These are phyloP conservation scores for Scortum barcoo DNA, from an alignment of 2,113 vertebrate genomes.

Conservation along the genomic window DNA sequence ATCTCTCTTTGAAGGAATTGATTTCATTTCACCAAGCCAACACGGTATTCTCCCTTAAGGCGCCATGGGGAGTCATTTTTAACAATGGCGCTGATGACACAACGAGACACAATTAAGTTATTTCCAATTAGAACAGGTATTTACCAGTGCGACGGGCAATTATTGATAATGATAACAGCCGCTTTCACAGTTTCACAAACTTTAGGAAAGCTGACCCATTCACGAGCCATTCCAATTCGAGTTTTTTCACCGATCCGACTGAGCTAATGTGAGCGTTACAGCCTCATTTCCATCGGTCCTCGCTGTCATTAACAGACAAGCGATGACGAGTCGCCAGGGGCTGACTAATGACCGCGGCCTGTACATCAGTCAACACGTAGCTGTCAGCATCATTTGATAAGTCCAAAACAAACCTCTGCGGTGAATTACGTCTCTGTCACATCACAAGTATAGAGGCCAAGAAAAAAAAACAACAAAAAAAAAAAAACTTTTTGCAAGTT, in stretches of 20 bases:
- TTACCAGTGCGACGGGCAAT: neutral
- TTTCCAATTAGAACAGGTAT: slow-evolving; percentile 13
- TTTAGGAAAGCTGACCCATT: neutral
- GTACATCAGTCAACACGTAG: neutral
- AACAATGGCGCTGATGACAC: slow-evolving; percentile 21
- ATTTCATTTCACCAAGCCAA: slow-evolving; percentile 53
- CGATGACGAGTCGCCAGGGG: slow-evolving; percentile 27
- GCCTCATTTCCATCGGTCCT: slow-evolving; percentile 34
- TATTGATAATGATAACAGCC: neutral
- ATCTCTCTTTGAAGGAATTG: slow-evolving; percentile 61
- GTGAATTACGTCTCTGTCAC: neutral
- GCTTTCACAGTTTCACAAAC: neutral
- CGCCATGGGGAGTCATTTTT: slow-evolving; percentile 23
- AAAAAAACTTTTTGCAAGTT: too few relatives aligned
- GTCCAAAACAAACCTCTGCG: neutral
- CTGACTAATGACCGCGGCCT: slow-evolving; percentile 24
- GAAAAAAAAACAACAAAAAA: too few relatives aligned
- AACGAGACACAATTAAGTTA: slow-evolving; percentile 19
- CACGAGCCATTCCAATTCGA: too few relatives aligned
- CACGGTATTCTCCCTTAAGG: slow-evolving; percentile 32
- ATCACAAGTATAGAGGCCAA: neutral
- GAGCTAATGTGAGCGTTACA: neutral
- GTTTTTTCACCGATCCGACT: too few relatives aligned
- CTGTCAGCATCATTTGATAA: neutral
- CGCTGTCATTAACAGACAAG: slow-evolving; percentile 40